Conservation (phyloP, 2,113 vertebrate species). For the Pterocles burchelli region DNA sequence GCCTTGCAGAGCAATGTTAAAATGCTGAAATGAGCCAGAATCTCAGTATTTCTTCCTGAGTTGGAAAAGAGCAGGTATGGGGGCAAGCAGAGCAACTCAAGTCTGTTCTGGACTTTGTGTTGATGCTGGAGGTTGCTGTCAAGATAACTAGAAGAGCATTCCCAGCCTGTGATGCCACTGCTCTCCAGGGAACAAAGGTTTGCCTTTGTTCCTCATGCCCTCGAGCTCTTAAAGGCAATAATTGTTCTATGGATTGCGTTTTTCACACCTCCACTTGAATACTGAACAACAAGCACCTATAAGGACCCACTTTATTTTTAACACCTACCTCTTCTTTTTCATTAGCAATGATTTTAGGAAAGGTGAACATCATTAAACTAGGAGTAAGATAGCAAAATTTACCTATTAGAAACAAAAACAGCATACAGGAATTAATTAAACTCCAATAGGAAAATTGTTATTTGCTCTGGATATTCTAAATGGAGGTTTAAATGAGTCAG, state of each 20-base stretch:
- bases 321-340: not conserved
- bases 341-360: not conserved
- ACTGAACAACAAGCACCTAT: accelerated
- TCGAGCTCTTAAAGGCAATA: not conserved
- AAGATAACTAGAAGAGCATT: not conserved
- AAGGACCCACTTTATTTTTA: not conserved
- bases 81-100: not conserved
- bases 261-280: not conserved
- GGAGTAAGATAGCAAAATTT: not conserved
- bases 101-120: not conserved
- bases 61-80: not conserved
- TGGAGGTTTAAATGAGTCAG: not conserved
- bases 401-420: not conserved
- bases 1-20: not conserved
- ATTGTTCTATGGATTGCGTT: not conserved
- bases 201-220: not conserved
- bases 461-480: not conserved
- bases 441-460: not conserved
- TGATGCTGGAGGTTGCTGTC: not conserved
- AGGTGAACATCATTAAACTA: not conserved
- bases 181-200: not conserved
- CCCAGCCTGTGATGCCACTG: not conserved
- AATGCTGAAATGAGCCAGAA: not conserved
- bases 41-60: not conserved
- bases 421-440: not conserved